Percentiles rank a stretch among this genome's conserved stretches.
These are phyloP conservation scores for Trichosurus vulpecula DNA, from an alignment of 2,797 vertebrate species.

Conservation along the genomic window DNA sequence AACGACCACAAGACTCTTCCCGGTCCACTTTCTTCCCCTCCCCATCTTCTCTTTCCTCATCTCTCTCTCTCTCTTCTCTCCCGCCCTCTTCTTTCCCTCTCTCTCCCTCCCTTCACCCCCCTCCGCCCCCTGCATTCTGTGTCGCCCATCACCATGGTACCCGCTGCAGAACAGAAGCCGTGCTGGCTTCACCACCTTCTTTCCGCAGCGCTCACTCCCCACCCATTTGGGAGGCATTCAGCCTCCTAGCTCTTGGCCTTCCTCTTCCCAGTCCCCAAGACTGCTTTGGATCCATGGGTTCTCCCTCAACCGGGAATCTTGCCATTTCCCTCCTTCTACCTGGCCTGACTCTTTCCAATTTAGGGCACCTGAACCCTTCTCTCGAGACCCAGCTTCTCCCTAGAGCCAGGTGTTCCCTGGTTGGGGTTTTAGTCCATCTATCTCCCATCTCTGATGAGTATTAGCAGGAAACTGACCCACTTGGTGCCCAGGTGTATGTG, in stretches of 20 bases:
- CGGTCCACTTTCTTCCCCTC: not conserved
- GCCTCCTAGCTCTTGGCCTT: conserved; percentile 8
- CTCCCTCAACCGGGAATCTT: not conserved
- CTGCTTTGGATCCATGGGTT: not conserved
- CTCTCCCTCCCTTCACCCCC: conserved; percentile 56
- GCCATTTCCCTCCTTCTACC: not conserved
- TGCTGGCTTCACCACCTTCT: conserved; percentile 72
- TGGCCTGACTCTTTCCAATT: not conserved
- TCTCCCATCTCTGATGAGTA: not conserved
- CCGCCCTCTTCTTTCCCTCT: not conserved
- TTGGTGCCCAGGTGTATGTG: not conserved
- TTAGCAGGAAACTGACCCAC: not conserved
- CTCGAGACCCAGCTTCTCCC: not conserved
- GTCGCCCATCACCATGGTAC: conserved; percentile 77
- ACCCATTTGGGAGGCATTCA: conserved; percentile 39
- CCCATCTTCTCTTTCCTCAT: conserved; percentile 43
- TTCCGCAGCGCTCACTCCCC: conserved; percentile 21
- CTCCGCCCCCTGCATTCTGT: conserved; percentile 17
- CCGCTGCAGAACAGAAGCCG: conserved; percentile 70
- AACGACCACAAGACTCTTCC: not conserved
- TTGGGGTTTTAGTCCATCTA: not conserved
- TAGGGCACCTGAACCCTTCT: not conserved
- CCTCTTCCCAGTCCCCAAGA: not conserved
- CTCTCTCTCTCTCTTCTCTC: conserved; percentile 57
- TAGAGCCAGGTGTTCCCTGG: not conserved